phyloP scores from a whole-genome alignment of 2,113 vertebrate species.

The Chaenogobius annularis region DNA sequence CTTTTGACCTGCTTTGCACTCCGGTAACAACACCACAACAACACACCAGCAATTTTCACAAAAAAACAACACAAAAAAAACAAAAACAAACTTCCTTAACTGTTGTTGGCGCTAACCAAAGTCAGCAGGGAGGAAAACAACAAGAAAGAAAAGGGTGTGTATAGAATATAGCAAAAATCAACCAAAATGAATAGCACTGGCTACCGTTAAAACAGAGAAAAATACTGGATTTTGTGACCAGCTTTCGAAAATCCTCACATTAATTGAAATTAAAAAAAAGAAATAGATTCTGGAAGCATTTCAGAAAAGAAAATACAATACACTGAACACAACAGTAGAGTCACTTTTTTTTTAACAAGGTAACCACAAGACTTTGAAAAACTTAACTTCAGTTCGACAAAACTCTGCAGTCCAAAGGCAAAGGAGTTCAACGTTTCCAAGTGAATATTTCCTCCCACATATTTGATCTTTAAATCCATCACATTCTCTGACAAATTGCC shows the following conservation, averaged over 20 bases:
- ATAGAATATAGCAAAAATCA: background rate
- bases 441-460: background rate
- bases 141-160: background rate
- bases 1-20: background rate
- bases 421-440: background rate
- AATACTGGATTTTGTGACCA: background rate
- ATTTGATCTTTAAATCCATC: background rate
- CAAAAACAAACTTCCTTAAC: background rate
- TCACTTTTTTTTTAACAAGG: background rate
- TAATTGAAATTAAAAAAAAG: background rate
- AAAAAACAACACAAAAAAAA: no score
- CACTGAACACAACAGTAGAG: background rate
- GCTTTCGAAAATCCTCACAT: background rate
- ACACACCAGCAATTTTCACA: background rate
- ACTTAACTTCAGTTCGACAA: background rate
- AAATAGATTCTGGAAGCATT: background rate
- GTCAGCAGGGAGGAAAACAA: slow-evolving; percentile 3
- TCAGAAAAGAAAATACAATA: background rate
- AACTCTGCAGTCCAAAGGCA: background rate
- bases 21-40: background rate
- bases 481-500: background rate
- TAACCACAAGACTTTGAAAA: background rate
- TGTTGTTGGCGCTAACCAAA: background rate
- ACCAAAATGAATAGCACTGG: background rate
- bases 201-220: background rate